phyloP scores from a whole-genome alignment of 1,140 invertebrate genomes.

The Bombus breviceps region DNA sequence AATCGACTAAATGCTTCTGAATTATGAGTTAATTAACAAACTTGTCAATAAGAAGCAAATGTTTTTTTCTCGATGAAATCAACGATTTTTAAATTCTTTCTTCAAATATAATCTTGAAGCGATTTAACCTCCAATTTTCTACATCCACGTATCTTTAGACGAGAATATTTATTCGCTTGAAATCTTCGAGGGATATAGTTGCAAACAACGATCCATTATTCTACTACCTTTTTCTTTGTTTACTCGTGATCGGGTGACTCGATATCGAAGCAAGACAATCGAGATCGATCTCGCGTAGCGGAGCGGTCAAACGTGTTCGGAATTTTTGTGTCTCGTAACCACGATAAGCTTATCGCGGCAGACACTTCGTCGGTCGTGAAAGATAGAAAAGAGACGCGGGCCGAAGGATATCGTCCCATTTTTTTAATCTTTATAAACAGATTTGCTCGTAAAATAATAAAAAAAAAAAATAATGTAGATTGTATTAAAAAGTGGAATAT shows the following conservation, averaged over 20 bases:
- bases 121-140: not conserved
- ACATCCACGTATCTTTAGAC: not conserved
- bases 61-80: not conserved
- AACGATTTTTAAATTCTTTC: not conserved
- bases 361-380: not conserved
- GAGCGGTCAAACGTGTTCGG: not conserved
- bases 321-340: conserved; percentile 12
- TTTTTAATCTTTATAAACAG: not conserved
- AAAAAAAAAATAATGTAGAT: not conserved
- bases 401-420: not conserved
- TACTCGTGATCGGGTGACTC: too few species aligned
- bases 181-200: too few species aligned
- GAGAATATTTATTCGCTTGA: not conserved
- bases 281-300: not conserved
- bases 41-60: too few species aligned
- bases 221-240: not conserved
- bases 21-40: not conserved
- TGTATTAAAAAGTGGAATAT: not conserved
- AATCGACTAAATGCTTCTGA: not conserved
- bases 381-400: not conserved
- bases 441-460: not conserved
- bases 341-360: conserved; percentile 18
- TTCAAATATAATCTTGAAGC: not conserved
- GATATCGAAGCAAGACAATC: not conserved
- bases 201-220: not conserved